Conservation (phyloP, 2,888 invertebrate species). For the Melanophora roralis region DNA sequence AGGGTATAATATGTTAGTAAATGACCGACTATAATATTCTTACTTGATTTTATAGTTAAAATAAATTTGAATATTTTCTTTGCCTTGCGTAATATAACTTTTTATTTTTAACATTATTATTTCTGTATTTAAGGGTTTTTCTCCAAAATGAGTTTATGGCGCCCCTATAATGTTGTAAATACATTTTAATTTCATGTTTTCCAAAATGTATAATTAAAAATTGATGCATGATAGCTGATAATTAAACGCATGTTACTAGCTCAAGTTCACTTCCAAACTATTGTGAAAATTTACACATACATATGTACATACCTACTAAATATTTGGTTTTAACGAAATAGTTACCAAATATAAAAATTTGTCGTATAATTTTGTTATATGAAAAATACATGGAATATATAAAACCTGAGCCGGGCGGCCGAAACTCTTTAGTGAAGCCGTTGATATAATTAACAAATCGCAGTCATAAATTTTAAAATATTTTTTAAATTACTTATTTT, state of each 20-base stretch:
- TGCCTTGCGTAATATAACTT: no score
- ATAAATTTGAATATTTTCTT: no score
- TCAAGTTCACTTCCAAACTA: conserved; percentile 53
- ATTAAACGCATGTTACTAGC: conserved; percentile 55
- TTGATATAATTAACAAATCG: no score
- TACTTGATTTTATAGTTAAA: no score
- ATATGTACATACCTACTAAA: not conserved
- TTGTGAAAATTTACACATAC: not conserved
- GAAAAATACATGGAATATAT: no score
- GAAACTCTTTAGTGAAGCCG: no score
- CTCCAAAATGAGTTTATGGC: conserved; percentile 1
- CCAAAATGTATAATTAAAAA: conserved; percentile 54
- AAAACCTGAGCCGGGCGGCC: no score
- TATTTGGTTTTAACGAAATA: not conserved
- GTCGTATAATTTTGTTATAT: not conserved
- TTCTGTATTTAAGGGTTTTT: not conserved
- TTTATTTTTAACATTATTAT: no score
- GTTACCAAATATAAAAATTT: not conserved
- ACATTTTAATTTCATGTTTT: conserved; percentile 41
- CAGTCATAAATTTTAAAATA: no score
- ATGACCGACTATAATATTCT: no score
- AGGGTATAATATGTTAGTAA: no score
- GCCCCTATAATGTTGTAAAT: conserved; percentile 16
- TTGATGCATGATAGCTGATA: conserved; percentile 48
- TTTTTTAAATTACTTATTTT: no score